These are phyloP conservation scores for Panthera uncia DNA, from an alignment of 2,113 vertebrate species.

Conservation along the genomic window DNA sequence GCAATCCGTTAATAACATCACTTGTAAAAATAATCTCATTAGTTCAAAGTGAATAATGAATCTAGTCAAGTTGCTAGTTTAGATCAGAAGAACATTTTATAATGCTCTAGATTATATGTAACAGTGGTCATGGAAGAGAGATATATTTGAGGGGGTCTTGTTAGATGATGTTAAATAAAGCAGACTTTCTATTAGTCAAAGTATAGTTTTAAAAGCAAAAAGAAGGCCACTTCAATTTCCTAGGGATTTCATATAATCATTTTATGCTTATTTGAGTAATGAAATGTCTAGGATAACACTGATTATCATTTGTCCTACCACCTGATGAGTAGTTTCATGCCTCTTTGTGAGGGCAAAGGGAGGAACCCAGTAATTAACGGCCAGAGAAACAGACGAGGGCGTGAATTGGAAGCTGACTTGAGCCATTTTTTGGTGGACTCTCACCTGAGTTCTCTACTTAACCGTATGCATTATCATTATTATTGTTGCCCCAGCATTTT, in stretches of 20 bases:
- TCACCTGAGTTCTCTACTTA: neutral
- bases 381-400: neutral
- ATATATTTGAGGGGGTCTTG: constrained; percentile 24
- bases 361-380: neutral
- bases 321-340: neutral
- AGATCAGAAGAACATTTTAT: constrained; percentile 41
- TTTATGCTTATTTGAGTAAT: constrained; percentile 51
- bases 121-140: constrained; percentile 18
- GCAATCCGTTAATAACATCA: constrained; percentile 64
- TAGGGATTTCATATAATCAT: neutral
- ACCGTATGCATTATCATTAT: neutral
- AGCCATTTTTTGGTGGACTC: neutral
- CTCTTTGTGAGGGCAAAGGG: neutral
- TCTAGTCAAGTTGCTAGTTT: constrained; percentile 60
- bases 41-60: constrained; percentile 68
- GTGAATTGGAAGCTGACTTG: neutral
- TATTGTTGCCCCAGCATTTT: constrained; percentile 17
- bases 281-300: constrained; percentile 29
- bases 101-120: constrained; percentile 59
- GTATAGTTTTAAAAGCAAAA: constrained; percentile 48
- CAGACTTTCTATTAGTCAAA: constrained; percentile 66
- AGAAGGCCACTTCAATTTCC: constrained; percentile 24
- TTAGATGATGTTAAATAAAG: constrained; percentile 51
- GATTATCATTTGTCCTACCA: neutral
- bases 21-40: constrained; percentile 76